Percentiles rank a stretch among this genome's conserved stretches.
Conservation (phyloP, 2,797 vertebrate genomes). For the Corythornis leucogaster region DNA sequence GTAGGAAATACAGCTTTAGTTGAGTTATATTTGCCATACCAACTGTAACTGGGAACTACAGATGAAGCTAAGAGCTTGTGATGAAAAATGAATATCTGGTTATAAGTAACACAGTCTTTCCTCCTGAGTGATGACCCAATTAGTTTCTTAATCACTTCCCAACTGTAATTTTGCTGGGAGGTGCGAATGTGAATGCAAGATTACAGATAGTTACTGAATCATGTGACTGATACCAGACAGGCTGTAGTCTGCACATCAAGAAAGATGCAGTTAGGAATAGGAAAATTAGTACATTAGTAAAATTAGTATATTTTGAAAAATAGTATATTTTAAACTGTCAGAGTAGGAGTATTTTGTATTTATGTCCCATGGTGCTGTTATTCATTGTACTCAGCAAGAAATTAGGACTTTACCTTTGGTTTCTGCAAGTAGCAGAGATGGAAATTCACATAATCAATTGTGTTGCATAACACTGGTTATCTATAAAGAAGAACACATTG, state of each 20-base stretch:
- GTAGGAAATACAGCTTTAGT: not conserved
- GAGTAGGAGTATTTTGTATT: not conserved
- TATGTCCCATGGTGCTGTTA: not conserved
- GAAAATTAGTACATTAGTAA: not conserved
- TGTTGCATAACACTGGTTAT: not conserved
- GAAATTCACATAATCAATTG: not conserved
- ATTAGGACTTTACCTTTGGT: not conserved
- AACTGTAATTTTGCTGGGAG: not conserved
- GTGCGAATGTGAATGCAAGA: not conserved
- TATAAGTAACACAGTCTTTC: slow-evolving; percentile 17
- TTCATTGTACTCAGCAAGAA: not conserved
- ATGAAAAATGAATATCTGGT: not conserved
- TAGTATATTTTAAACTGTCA: not conserved
- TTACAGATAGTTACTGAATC: not conserved
- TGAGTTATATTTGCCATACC: not conserved
- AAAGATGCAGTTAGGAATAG: not conserved
- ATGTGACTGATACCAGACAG: not conserved
- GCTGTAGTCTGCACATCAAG: not conserved
- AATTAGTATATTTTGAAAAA: not conserved
- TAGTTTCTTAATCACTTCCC: slow-evolving; percentile 42
- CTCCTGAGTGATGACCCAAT: slow-evolving; percentile 18
- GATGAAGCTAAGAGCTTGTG: not conserved
- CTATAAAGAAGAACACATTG: not conserved
- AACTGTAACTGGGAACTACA: not conserved
- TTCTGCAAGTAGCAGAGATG: not conserved